Base-by-base conservation (phyloP, 2,888 invertebrate species). In the Dendrolimus pini region DNA sequence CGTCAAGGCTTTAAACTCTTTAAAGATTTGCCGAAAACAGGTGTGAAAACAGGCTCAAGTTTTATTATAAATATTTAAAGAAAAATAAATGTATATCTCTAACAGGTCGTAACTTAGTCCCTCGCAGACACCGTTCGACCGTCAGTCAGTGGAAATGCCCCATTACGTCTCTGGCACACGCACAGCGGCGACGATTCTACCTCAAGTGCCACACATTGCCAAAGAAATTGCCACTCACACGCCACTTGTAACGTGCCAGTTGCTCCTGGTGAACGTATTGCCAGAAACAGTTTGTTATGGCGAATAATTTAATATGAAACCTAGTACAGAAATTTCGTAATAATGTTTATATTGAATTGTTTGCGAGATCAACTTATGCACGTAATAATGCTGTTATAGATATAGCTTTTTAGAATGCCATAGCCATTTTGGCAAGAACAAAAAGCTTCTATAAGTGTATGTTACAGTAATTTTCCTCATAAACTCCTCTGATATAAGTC, bases 101-200 rank as follows among this genome's bases (percentile, higher is more conserved):
- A 56, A 9, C 18, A 61, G 62, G 63, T 65, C 53, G 10, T 61
- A 14, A 53, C 70, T 75, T 71, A 62, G 42, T 10, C 64, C 65
- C 7, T 30, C 10, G 54, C 13, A 47, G 59, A 60, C 56, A 55
- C 66, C 78, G 79, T 80, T 80, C 81, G 83, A 80, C 74, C 86
- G 85, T 89, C 86, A 82, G 70, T 89, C 87, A 88, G 81, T 78
- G 80, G 80, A 85, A 89, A 85, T 80, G 80, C 72, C 74, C 88
- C 82, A 89, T 89, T 85, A 89, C 72, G 89, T 89, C 88, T 77
- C 71, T 68, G 74, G 77, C 87, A 89, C 80, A 80, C 84, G 82
- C 82, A 78, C 70, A 78, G 82, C 80, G 78, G 76, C 70, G 73
- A 75, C 84, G 78, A 85, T 85, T 86, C 85, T 82, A 82, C 74